Conservation (phyloP, 92 coral and sea anemone species). For the Umimayanthus chanpuru region DNA sequence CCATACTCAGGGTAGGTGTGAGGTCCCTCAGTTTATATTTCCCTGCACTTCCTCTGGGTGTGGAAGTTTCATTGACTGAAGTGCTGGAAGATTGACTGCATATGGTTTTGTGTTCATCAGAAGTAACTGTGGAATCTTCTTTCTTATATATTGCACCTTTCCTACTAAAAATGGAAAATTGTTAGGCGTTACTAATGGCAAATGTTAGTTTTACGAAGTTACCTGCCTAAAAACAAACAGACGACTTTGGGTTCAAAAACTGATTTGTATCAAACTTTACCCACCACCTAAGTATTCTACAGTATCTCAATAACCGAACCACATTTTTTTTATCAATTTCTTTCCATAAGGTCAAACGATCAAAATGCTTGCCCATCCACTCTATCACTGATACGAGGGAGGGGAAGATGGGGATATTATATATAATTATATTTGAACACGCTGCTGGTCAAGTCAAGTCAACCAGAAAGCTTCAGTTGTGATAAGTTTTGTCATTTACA, state of each 20-base stretch:
- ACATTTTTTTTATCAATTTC: background rate
- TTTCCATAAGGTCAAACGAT: too few species aligned
- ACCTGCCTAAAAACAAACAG: background rate
- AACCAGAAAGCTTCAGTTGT: too few species aligned
- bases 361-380: too few species aligned
- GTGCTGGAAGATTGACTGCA: slow-evolving; percentile 6
- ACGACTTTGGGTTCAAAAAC: background rate
- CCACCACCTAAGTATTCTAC: too few species aligned
- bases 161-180: background rate
- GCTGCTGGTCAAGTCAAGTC: too few species aligned
- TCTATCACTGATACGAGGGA: too few species aligned
- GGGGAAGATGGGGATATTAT: too few species aligned
- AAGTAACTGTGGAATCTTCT: background rate
- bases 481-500: too few species aligned
- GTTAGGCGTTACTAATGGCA: background rate
- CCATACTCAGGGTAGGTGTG: slow-evolving; percentile 81
- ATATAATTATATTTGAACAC: too few species aligned
- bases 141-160: slow-evolving; percentile 2
- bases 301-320: background rate
- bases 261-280: background rate
- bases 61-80: slow-evolving; percentile 7
- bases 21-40: slow-evolving; percentile 32
- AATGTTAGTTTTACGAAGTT: too few species aligned
- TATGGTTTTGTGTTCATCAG: background rate
- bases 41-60: slow-evolving; percentile 7